Conservation (phyloP, 2,797 vertebrate species). For the Tadarida brasiliensis region DNA sequence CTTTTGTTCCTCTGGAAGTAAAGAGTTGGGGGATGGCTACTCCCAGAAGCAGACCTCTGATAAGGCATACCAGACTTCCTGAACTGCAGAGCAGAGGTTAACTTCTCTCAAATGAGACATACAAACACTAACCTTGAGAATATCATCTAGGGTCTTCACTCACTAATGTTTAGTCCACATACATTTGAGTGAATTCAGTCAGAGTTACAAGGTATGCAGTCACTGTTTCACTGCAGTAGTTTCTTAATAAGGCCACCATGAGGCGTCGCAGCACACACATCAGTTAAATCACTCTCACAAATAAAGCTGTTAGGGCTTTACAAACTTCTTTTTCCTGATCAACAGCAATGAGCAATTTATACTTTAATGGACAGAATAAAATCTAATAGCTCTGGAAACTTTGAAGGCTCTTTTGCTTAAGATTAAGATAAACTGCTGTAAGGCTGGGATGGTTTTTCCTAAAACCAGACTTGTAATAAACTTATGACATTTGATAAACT, state of each 20-base stretch:
- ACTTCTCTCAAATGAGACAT: slow-evolving; percentile 51
- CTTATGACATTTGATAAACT: slow-evolving; percentile 69
- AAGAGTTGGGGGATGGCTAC: background rate
- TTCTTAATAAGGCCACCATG: slow-evolving; percentile 58
- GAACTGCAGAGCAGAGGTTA: background rate
- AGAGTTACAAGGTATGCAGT: background rate
- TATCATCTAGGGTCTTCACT: slow-evolving; percentile 2
- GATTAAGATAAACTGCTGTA: slow-evolving; percentile 40
- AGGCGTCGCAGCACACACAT: slow-evolving; percentile 15
- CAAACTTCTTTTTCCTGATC: slow-evolving; percentile 53
- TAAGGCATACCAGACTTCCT: slow-evolving; percentile 36
- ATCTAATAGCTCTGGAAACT: slow-evolving; percentile 30
- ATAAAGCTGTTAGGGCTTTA: slow-evolving; percentile 18
- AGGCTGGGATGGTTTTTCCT: slow-evolving; percentile 26
- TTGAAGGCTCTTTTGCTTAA: slow-evolving; percentile 49
- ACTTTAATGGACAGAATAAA: slow-evolving; percentile 41
- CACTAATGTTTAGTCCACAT: slow-evolving; percentile 3
- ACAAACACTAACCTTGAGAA: slow-evolving; percentile 59
- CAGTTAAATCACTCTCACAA: slow-evolving; percentile 47
- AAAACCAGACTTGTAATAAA: slow-evolving; percentile 66
- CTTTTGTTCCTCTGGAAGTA: background rate
- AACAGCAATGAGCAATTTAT: slow-evolving; percentile 23
- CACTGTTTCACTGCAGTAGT: background rate
- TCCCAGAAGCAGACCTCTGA: background rate
- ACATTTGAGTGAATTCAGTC: background rate